These are phyloP conservation scores for Coccyzus lansbergi DNA, from an alignment of 2,797 vertebrate genomes.

Conservation along the genomic window DNA sequence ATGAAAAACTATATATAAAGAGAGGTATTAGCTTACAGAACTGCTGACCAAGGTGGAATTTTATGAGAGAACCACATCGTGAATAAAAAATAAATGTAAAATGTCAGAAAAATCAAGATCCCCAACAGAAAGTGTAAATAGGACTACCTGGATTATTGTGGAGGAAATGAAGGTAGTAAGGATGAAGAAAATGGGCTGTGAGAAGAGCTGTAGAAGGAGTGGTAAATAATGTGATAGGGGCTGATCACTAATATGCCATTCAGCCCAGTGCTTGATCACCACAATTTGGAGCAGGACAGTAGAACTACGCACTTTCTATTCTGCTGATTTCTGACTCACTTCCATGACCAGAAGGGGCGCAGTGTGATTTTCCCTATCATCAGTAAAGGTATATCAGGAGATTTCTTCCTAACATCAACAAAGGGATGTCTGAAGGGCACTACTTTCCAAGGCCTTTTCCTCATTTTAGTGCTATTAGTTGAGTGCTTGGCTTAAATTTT, in stretches of 20 bases:
- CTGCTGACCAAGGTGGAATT: slow-evolving; percentile 37
- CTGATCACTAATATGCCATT: not conserved
- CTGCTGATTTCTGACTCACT: not conserved
- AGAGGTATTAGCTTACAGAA: not conserved
- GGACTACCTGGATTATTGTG: not conserved
- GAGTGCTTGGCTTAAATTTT: not conserved
- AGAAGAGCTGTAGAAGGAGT: not conserved
- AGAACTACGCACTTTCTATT: not conserved
- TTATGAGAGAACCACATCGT: not conserved
- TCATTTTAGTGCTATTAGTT: not conserved
- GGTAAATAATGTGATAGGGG: not conserved
- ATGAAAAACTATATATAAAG: not conserved
- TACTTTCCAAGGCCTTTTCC: not conserved
- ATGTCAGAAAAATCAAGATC: slow-evolving; percentile 7
- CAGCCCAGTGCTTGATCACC: not conserved
- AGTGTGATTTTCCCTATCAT: fast-evolving
- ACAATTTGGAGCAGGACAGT: not conserved
- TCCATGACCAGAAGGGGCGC: not conserved
- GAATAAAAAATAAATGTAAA: slow-evolving; percentile 29
- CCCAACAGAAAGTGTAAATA: not conserved
- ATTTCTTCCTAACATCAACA: not conserved
- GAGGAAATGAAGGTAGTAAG: not conserved
- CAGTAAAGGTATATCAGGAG: not conserved
- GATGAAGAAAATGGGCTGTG: not conserved
- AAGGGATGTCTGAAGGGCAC: not conserved